phyloP scores from a whole-genome alignment of 1,140 invertebrate genomes.

The Ganaspis sp. region DNA sequence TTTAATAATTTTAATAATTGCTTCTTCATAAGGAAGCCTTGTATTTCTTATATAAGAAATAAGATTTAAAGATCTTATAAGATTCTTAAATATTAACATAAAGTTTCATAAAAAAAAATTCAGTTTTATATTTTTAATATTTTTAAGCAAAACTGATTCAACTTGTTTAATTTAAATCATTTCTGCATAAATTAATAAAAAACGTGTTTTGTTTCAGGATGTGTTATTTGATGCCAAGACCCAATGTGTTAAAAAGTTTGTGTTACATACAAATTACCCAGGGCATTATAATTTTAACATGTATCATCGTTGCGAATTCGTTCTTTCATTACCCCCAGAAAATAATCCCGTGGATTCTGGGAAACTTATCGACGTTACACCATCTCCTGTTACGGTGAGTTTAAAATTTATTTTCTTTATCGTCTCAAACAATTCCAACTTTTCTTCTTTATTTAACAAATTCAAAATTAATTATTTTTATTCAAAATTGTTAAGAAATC shows the following conservation, averaged over 20 bases:
- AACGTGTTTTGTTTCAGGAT: slow-evolving; percentile 82
- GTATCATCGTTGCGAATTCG: slow-evolving; percentile 95
- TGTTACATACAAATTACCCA: slow-evolving; percentile 98
- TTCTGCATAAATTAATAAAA: slow-evolving; percentile 10
- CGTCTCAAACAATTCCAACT: slow-evolving; percentile 42
- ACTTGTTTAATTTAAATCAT: neutral
- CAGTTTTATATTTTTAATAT: no score
- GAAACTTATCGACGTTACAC: slow-evolving; percentile 79
- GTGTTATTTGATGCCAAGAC: slow-evolving; percentile 96
- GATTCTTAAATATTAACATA: no score
- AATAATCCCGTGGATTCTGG: slow-evolving; percentile 72
- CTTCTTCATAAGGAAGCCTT: no score
- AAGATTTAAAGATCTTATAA: no score
- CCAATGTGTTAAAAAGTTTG: slow-evolving; percentile 96
- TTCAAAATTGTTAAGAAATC: no score
- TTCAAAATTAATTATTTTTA: no score
- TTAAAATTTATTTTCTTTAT: no score
- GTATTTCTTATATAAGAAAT: no score
- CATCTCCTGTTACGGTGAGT: slow-evolving; percentile 79
- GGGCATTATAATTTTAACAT: slow-evolving; percentile 99
- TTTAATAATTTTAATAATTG: neutral
- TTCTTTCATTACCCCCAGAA: slow-evolving; percentile 84
- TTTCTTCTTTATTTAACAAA: slow-evolving; percentile 4
- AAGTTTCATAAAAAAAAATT: no score
- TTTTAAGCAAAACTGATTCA: no score